phyloP scores from a whole-genome alignment of 2,113 vertebrate genomes.

The Sinocyclocheilus maitianheensis region DNA sequence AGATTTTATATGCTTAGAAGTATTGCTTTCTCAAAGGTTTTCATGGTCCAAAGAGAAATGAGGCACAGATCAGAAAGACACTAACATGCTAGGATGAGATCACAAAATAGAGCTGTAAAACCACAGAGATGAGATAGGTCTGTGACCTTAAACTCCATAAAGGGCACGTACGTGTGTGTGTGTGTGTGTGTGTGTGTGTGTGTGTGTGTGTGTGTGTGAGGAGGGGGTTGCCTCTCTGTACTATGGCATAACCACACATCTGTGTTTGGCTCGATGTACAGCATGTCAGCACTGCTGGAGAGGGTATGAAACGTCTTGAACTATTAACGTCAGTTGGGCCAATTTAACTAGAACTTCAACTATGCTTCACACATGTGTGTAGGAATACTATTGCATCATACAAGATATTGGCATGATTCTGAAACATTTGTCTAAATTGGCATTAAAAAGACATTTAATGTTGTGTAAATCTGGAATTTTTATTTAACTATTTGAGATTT shows the following conservation, averaged over 20 bases:
- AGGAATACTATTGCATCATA: background rate
- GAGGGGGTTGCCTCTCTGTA: conserved; percentile 26
- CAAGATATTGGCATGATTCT: background rate
- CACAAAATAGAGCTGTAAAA: conserved; percentile 35
- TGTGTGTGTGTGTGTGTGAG: background rate
- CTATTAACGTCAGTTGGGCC: conserved; percentile 39
- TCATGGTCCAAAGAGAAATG: conserved; percentile 29
- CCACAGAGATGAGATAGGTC: conserved; percentile 29
- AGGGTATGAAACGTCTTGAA: conserved; percentile 43
- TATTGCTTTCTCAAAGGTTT: conserved; percentile 44
- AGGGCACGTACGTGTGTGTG: background rate
- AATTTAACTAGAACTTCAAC: conserved; percentile 20
- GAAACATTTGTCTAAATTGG: conserved; percentile 19
- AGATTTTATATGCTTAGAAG: conserved; percentile 36
- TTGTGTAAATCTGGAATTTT: conserved; percentile 25
- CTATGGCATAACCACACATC: conserved; percentile 40
- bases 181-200: background rate
- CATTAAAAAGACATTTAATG: conserved; percentile 18
- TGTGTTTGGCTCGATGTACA: conserved; percentile 36
- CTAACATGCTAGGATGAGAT: conserved; percentile 41
- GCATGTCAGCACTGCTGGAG: conserved; percentile 48
- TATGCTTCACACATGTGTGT: conserved; percentile 18
- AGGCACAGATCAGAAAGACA: conserved; percentile 37
- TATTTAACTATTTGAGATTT: background rate
- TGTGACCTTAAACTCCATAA: conserved; percentile 36